A percentile compares a stretch with the other conserved stretches of the same genome.
phyloP scores from a whole-genome alignment of 1,140 invertebrate species.

The Tetraneura akinire region DNA sequence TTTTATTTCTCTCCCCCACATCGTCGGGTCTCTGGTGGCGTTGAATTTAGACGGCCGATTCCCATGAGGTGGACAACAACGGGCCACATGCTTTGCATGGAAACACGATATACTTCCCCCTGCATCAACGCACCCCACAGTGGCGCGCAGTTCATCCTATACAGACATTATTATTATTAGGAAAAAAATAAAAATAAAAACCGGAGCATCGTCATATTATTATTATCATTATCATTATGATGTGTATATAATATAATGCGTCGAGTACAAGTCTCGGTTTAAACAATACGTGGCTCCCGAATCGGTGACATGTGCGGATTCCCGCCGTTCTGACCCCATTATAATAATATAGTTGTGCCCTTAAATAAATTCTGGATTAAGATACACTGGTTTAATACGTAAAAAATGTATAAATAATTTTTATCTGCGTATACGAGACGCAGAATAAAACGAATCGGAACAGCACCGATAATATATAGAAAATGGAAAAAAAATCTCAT shows the following conservation, averaged over 20 bases:
- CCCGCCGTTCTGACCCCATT: slow-evolving; percentile 31
- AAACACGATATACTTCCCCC: slow-evolving; percentile 48
- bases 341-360: background rate
- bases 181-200: slow-evolving; percentile 37
- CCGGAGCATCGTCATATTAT: slow-evolving; percentile 45
- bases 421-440: background rate
- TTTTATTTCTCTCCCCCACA: slow-evolving; percentile 32
- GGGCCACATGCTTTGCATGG: slow-evolving; percentile 50
- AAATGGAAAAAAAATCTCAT: too few species aligned
- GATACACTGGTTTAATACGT: too few species aligned
- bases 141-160: slow-evolving; percentile 33
- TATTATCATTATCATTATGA: slow-evolving; percentile 51
- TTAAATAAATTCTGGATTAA: background rate
- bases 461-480: too few species aligned
- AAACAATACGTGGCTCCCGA: slow-evolving; percentile 33
- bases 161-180: slow-evolving; percentile 29
- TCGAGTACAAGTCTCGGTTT: slow-evolving; percentile 23
- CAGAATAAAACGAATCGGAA: background rate
- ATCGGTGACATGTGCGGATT: slow-evolving; percentile 43
- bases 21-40: slow-evolving; percentile 26
- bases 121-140: slow-evolving; percentile 37
- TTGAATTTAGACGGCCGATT: slow-evolving; percentile 41
- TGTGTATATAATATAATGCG: slow-evolving; percentile 33
- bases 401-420: background rate
- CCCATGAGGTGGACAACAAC: slow-evolving; percentile 51